Base-by-base conservation (phyloP, 2,797 vertebrate species). In the Pipistrellus pipistrellus region DNA sequence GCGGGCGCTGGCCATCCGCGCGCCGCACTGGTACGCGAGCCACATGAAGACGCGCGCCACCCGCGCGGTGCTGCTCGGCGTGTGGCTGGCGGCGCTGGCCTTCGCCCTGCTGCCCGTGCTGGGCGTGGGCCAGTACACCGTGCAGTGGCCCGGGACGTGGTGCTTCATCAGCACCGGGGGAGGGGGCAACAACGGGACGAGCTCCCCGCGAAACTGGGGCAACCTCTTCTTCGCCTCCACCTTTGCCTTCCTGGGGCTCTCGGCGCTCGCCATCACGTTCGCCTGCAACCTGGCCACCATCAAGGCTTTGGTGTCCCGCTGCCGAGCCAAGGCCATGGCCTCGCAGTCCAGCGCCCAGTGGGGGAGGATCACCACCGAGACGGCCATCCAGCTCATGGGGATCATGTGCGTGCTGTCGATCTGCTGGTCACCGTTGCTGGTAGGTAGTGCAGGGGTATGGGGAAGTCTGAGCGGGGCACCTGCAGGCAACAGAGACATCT, bases 141-240 rank as follows among this genome's bases (percentile, higher is more conserved):
- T 98, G 27, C 99, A 99, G 98, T 99, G 99, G 99, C 99, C 99
- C 0, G 99, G 99, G 11, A 99, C 99, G 0, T 99, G 99, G 99
- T 99, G 99, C 97, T 99, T 99, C 93, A 99, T 99, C 96, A 98
- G 98, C 98, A 98, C 98, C 0, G 98, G 98, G 20, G 98, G 98
- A 87, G 51, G 94, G 90, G 68, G 41, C 38, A 41, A 41, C 38
- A 62, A 96, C 92, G 6, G 92, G 1, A 95, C 96, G 0, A 59
- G 55, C 72, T 41, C 64, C 0, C 44, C 44, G 2, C 51, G 27
- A 3, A 25, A 82, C 4, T 15, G 91, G 15, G 97, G 97, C 48
- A 98, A 93, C 94, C 66, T 96, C 17, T 88, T 97, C 96, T 98
- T 99, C 55, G 98, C 99, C 90, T 98, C 98, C 25, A 98, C 99